Conservation (phyloP, 1,140 invertebrate species). For the Euborellia annulipes region DNA sequence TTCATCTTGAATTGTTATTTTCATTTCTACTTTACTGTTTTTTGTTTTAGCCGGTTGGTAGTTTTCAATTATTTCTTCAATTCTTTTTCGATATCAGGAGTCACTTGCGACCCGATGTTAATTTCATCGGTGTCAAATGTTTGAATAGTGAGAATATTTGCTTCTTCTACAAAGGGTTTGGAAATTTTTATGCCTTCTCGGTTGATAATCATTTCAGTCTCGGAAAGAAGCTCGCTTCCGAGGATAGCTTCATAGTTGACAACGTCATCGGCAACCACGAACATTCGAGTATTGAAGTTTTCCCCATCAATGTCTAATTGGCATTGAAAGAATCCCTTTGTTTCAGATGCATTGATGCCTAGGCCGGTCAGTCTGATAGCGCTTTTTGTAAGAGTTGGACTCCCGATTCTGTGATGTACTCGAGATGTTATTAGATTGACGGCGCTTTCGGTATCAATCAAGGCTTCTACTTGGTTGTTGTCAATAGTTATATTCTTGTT, state of each 20-base stretch:
- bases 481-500: constrained; percentile 3
- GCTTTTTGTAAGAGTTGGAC: too few relatives aligned
- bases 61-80: not conserved
- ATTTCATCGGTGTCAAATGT: too few relatives aligned
- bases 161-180: too few relatives aligned
- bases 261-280: not conserved
- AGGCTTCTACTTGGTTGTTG: not conserved
- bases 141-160: too few relatives aligned
- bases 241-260: not conserved
- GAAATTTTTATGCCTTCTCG: constrained; percentile 1
- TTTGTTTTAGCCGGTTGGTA: constrained; percentile 8
- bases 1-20: constrained; percentile 12
- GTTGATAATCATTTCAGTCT: not conserved
- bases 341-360: too few relatives aligned
- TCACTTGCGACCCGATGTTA: too few relatives aligned
- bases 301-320: too few relatives aligned
- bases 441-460: constrained; percentile 7
- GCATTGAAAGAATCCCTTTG: too few relatives aligned
- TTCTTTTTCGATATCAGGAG: too few relatives aligned
- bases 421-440: constrained; percentile 2
- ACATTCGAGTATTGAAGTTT: not conserved
- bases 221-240: not conserved
- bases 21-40: constrained; percentile 5
- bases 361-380: too few relatives aligned
- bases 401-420: not conserved